Conservation (phyloP, 2,888 invertebrate genomes). For the Plebejus melissa region DNA sequence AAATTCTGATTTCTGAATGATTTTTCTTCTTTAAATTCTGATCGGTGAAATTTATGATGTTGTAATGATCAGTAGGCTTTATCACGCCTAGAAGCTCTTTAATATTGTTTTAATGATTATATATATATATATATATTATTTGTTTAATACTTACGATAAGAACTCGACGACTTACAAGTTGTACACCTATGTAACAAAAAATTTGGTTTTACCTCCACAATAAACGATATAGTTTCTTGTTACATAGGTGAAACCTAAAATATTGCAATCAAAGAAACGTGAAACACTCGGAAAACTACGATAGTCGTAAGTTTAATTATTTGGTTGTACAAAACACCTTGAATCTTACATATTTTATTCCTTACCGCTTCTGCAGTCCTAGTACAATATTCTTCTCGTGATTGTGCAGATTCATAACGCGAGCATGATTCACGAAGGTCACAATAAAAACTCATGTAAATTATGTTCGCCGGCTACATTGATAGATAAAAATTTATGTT, state of each 20-base stretch:
- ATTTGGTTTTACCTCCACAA: no score
- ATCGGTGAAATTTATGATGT: not conserved
- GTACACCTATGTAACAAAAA: no score
- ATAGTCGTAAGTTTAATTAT: not conserved
- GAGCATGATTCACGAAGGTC: slow-evolving; percentile 18
- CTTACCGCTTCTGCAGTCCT: not conserved
- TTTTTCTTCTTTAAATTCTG: not conserved
- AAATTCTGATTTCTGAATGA: no score
- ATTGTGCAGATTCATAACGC: slow-evolving; percentile 20
- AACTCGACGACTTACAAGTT: not conserved
- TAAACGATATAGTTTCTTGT: no score
- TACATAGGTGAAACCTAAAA: no score
- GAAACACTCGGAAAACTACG: not conserved
- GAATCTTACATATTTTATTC: not conserved
- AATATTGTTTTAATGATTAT: not conserved
- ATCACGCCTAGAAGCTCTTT: not conserved
- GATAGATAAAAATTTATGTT: slow-evolving; percentile 21
- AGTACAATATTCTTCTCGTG: slow-evolving; percentile 11
- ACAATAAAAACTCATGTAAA: slow-evolving; percentile 27
- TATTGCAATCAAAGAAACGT: not conserved
- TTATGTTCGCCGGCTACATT: slow-evolving; percentile 24
- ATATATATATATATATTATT: no score
- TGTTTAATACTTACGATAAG: not conserved
- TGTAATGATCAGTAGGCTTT: not conserved
- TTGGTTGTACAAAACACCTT: slow-evolving; percentile 8